A percentile compares a stretch with the other conserved stretches of the same genome.
phyloP scores from a whole-genome alignment of 2,888 invertebrate species.

The Chirona hameri region DNA sequence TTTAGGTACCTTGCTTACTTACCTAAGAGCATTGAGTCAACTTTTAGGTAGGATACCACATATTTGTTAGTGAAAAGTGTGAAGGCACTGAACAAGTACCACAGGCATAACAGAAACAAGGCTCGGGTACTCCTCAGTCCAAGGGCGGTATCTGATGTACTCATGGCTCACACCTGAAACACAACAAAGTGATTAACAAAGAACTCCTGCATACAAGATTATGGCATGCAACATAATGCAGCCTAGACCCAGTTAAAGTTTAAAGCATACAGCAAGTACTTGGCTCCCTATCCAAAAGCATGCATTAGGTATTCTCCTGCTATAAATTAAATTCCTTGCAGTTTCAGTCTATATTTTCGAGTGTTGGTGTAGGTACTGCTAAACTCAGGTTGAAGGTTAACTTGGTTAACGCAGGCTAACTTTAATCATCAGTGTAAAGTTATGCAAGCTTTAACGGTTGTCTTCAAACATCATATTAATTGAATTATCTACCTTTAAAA shows the following conservation, averaged over 20 bases:
- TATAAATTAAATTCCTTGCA: background rate
- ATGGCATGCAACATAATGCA: background rate
- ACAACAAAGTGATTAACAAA: background rate
- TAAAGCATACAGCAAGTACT: too few species aligned
- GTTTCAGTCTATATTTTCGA: too few species aligned
- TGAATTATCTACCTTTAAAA: too few species aligned
- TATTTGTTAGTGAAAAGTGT: constrained; percentile 74
- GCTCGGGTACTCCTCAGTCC: constrained; percentile 60
- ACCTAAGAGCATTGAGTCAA: constrained; percentile 70
- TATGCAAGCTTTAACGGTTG: too few species aligned
- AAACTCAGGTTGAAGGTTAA: too few species aligned
- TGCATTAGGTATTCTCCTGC: background rate
- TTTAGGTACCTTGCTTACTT: too few species aligned
- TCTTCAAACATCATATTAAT: too few species aligned
- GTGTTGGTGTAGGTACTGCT: too few species aligned
- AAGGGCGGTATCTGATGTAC: constrained; percentile 30
- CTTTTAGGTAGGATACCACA: constrained; percentile 65
- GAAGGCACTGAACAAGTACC: constrained; percentile 74
- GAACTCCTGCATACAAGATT: background rate
- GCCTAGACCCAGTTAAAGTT: too few species aligned
- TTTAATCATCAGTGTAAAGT: too few species aligned
- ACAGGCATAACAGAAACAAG: constrained; percentile 59
- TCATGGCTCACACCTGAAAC: background rate
- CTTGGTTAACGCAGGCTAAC: too few species aligned
- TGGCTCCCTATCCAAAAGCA: background rate